These are phyloP conservation scores for Athene noctua DNA, from an alignment of 2,113 vertebrate species.

Conservation along the genomic window DNA sequence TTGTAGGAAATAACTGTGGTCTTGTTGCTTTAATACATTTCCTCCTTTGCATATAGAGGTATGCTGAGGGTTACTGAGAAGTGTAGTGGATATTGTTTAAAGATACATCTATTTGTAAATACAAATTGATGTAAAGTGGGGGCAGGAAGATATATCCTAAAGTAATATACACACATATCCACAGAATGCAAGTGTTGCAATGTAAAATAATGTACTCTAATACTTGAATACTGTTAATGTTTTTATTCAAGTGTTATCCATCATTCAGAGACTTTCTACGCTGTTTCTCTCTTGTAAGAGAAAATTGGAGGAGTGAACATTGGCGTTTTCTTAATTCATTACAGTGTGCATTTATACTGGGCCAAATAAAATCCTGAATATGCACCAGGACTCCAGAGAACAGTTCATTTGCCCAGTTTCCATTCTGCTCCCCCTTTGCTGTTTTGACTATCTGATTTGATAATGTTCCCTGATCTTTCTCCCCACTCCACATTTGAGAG, in stretches of 20 bases:
- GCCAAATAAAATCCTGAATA: background rate
- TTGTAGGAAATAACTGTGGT: background rate
- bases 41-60: background rate
- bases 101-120: background rate
- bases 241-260: background rate
- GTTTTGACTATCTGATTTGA: background rate
- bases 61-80: background rate
- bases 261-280: background rate
- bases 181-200: background rate
- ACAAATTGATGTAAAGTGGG: rapidly evolving
- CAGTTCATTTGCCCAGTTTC: background rate
- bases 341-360: background rate
- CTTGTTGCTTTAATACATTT: background rate
- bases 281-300: background rate
- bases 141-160: background rate
- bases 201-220: background rate
- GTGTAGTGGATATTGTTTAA: background rate
- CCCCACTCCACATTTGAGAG: background rate
- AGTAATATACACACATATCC: too few relatives aligned
- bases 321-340: background rate
- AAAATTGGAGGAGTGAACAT: background rate
- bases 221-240: background rate
- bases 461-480: background rate
- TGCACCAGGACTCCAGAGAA: background rate
- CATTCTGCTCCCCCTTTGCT: background rate